A percentile compares a stretch with the other conserved stretches of the same genome.
These are phyloP conservation scores for Polyommatus icarus DNA, from an alignment of 2,888 invertebrate genomes.

Conservation along the genomic window DNA sequence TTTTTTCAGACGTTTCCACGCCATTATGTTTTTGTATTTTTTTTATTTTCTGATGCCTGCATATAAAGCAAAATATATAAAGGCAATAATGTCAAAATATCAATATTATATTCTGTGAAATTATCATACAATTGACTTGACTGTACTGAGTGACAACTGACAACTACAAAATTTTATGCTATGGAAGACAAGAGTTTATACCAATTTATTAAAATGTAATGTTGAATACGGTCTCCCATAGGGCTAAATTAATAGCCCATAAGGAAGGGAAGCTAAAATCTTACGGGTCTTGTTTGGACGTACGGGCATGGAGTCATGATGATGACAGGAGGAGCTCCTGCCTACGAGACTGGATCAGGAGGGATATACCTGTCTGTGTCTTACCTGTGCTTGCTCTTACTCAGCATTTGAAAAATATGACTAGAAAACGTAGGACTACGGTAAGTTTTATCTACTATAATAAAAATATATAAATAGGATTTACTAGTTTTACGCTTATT, in stretches of 20 bases:
- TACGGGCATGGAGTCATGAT: constrained; percentile 80
- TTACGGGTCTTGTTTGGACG: constrained; percentile 74
- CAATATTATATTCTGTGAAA: too few relatives aligned
- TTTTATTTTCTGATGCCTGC: too few relatives aligned
- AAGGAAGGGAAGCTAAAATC: constrained; percentile 79
- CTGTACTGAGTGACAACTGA: not conserved
- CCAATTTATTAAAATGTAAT: constrained; percentile 51
- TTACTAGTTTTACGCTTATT: too few relatives aligned
- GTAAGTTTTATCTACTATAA: constrained; percentile 46
- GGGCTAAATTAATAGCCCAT: constrained; percentile 57
- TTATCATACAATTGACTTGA: too few relatives aligned
- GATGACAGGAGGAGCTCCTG: constrained; percentile 50
- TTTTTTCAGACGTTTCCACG: constrained; percentile 37
- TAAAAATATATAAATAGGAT: too few relatives aligned
- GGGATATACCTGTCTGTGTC: constrained; percentile 62
- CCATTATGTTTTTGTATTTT: not conserved
- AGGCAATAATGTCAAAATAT: too few relatives aligned
- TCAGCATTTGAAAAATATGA: constrained; percentile 56
- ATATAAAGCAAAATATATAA: too few relatives aligned
- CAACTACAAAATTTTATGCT: constrained; percentile 14
- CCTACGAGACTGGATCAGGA: constrained; percentile 71
- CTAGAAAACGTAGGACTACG: constrained; percentile 53
- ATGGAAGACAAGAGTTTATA: constrained; percentile 18
- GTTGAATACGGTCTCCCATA: constrained; percentile 50
- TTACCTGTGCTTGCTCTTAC: constrained; percentile 55